Conservation (phyloP, 2,888 invertebrate species). For the Lutraria lutraria region DNA sequence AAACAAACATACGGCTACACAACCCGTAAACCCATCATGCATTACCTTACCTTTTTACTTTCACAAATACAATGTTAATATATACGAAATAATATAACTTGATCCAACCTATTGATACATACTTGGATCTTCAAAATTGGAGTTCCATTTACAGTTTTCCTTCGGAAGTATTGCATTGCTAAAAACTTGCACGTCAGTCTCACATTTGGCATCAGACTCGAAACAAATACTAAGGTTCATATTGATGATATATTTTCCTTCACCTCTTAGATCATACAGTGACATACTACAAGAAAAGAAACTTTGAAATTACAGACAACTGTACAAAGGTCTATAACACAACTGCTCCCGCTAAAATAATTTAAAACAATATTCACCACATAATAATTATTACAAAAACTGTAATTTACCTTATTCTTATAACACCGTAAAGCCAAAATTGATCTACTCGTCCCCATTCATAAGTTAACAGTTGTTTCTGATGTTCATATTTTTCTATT, state of each 20-base stretch:
- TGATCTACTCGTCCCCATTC: slow-evolving; percentile 12
- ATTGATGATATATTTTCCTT: slow-evolving; percentile 25
- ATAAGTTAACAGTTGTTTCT: slow-evolving; percentile 5
- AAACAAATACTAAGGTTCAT: slow-evolving; percentile 29
- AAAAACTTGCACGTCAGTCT: slow-evolving; percentile 7
- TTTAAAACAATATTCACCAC: too few species aligned
- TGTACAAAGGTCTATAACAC: too few species aligned
- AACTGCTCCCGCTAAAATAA: too few species aligned
- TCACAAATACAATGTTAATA: background rate
- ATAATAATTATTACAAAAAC: too few species aligned
- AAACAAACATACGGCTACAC: too few species aligned
- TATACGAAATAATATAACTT: background rate
- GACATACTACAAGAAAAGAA: slow-evolving; percentile 3
- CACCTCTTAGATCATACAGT: slow-evolving; percentile 23
- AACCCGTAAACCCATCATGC: too few species aligned
- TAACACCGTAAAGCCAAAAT: slow-evolving; percentile 7
- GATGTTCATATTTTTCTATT: slow-evolving; percentile 13
- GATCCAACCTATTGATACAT: background rate
- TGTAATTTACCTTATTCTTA: slow-evolving; percentile 18
- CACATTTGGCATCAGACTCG: slow-evolving; percentile 18
- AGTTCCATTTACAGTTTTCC: slow-evolving; percentile 26
- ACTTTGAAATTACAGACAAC: too few species aligned
- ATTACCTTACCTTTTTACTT: too few species aligned
- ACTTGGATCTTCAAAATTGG: slow-evolving; percentile 22
- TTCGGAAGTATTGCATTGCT: slow-evolving; percentile 29